phyloP scores from a whole-genome alignment of 2,113 vertebrate genomes.

The Erythrocebus patas region DNA sequence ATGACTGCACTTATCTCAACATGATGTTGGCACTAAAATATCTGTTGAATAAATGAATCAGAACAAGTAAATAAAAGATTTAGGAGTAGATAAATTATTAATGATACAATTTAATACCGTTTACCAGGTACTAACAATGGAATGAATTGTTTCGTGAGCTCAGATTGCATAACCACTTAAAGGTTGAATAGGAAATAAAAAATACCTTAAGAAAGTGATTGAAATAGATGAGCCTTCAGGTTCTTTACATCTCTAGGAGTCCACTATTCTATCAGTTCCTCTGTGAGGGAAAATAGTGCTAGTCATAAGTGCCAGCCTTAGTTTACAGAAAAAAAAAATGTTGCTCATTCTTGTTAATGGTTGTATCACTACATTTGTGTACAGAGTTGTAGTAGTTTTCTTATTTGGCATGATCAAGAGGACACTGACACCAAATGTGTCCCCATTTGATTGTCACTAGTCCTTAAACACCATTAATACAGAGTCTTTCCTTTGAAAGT shows the following conservation, averaged over 20 bases:
- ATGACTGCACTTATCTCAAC: background rate
- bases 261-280: background rate
- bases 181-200: background rate
- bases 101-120: background rate
- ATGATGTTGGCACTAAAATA: background rate
- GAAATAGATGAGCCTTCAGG: background rate
- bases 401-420: background rate
- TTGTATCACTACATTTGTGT: background rate
- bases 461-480: background rate
- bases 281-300: background rate
- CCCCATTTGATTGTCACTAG: background rate
- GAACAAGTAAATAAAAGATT: background rate
- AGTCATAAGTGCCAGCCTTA: background rate
- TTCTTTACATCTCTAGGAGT: background rate
- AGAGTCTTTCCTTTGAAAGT: background rate
- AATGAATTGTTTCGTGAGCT: background rate
- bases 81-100: slow-evolving; percentile 7
- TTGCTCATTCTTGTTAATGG: background rate
- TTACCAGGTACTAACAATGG: background rate
- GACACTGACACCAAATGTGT: background rate
- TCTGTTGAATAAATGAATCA: background rate
- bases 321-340: background rate
- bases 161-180: background rate
- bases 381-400: background rate
- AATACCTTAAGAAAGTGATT: background rate